phyloP scores from a whole-genome alignment of 2,888 invertebrate species.

The Meiosimyza decipiens region DNA sequence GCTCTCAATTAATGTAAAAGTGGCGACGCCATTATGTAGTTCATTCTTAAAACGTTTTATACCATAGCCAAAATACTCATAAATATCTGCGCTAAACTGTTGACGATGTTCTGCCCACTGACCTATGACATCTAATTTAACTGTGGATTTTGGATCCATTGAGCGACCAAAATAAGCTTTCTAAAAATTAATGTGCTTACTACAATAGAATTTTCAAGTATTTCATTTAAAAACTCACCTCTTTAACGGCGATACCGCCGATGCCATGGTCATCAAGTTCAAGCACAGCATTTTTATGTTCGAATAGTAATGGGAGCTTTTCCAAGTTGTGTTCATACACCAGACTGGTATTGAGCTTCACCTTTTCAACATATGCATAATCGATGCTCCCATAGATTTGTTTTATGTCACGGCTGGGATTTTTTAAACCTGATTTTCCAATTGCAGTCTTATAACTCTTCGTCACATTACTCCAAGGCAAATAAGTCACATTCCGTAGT shows the following conservation, averaged over 20 bases:
- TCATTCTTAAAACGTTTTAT: conserved; percentile 53
- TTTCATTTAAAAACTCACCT: conserved; percentile 43
- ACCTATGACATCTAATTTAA: conserved; percentile 59
- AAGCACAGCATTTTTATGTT: conserved; percentile 56
- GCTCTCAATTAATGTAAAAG: conserved; percentile 55
- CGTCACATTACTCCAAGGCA: conserved; percentile 59
- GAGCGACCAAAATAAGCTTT: conserved; percentile 59
- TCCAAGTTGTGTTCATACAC: conserved; percentile 47
- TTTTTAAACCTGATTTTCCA: conserved; percentile 53
- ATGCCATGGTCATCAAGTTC: conserved; percentile 55
- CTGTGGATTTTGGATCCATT: conserved; percentile 56
- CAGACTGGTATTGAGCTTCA: conserved; percentile 52
- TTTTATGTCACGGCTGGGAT: conserved; percentile 54
- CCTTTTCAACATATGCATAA: conserved; percentile 59
- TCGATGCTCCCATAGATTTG: conserved; percentile 59
- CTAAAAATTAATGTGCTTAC: conserved; percentile 37
- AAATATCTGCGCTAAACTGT: conserved; percentile 57
- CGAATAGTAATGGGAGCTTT: conserved; percentile 55
- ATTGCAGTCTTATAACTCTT: conserved; percentile 58
- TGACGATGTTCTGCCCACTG: conserved; percentile 61
- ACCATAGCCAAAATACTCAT: conserved; percentile 59
- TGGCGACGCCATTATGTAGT: conserved; percentile 49
- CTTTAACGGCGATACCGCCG: conserved; percentile 55
- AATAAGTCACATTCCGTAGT: conserved; percentile 57
- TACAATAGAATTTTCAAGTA: background rate